Evolutionary conservation across 2,888 invertebrate genomes (phyloP).

Genomic region (Altica lythri): DNA sequence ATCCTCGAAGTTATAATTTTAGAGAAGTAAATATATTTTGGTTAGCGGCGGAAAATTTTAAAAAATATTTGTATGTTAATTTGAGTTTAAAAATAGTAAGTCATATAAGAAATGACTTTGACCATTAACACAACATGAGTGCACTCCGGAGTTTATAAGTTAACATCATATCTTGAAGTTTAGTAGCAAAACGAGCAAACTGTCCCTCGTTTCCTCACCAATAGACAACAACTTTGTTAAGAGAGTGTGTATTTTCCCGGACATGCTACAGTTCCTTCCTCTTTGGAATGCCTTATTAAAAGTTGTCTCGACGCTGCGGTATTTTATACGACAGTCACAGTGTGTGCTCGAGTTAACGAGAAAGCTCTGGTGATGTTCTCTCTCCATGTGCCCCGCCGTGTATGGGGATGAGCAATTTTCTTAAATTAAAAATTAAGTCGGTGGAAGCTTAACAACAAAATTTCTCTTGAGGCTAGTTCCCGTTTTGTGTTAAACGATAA

Average conservation of each 20-base stretch:
- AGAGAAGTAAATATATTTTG: too few relatives aligned
- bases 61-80: too few relatives aligned
- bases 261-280: constrained; percentile 13
- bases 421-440: constrained; percentile 16
- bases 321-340: constrained; percentile 17
- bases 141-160: constrained; percentile 1
- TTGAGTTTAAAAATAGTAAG: too few relatives aligned
- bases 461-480: not conserved
- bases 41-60: too few relatives aligned
- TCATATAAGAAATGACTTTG: not conserved
- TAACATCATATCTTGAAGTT: constrained; percentile 8
- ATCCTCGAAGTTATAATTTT: too few relatives aligned
- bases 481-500: not conserved
- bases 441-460: not conserved
- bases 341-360: constrained; percentile 19
- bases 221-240: constrained; percentile 13
- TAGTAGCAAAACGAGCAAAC: constrained; percentile 1
- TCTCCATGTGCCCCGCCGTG: not conserved
- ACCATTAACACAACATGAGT: constrained; percentile 1
- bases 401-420: constrained; percentile 13
- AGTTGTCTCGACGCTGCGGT: constrained; percentile 13
- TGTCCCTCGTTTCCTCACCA: constrained; percentile 8
- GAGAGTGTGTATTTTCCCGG: constrained; percentile 11
- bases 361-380: constrained; percentile 6
- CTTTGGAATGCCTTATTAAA: constrained; percentile 17